These are phyloP conservation scores for Gymnothorax reevesii DNA, from an alignment of 2,797 vertebrate genomes.

Conservation along the genomic window DNA sequence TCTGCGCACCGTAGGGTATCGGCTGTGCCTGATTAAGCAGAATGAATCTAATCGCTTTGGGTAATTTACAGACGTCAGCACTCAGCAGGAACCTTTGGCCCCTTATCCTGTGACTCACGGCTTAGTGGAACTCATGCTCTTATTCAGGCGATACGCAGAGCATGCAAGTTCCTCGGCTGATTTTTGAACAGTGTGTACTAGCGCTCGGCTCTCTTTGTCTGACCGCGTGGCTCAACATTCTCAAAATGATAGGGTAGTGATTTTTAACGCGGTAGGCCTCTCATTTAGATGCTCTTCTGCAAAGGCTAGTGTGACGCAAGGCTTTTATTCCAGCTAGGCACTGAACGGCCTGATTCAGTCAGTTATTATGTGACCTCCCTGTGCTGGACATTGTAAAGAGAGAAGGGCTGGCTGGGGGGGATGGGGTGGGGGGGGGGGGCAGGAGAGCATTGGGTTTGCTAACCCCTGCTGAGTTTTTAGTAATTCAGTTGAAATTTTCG, in stretches of 20 bases:
- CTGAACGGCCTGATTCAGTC: not conserved
- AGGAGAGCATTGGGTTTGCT: not conserved
- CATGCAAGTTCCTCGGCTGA: not conserved
- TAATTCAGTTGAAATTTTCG: too few species aligned
- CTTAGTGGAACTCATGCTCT: not conserved
- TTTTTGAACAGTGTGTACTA: not conserved
- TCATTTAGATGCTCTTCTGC: too few species aligned
- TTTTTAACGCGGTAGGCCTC: not conserved
- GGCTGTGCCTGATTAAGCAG: not conserved
- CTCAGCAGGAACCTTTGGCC: not conserved
- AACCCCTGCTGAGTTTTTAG: not conserved
- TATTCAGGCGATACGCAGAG: not conserved
- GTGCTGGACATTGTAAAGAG: not conserved
- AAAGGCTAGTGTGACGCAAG: not conserved
- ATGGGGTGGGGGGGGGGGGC: not conserved
- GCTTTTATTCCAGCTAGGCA: not conserved
- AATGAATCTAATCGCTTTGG: not conserved
- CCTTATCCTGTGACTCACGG: not conserved
- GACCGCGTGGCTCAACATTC: not conserved
- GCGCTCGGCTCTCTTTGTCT: not conserved
- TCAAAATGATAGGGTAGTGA: not conserved
- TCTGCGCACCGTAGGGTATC: not conserved
- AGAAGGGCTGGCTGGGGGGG: not conserved
- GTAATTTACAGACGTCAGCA: not conserved
- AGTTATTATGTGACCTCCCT: not conserved